Conservation (phyloP, 2,888 invertebrate species). For the Trissolcus japonicus region DNA sequence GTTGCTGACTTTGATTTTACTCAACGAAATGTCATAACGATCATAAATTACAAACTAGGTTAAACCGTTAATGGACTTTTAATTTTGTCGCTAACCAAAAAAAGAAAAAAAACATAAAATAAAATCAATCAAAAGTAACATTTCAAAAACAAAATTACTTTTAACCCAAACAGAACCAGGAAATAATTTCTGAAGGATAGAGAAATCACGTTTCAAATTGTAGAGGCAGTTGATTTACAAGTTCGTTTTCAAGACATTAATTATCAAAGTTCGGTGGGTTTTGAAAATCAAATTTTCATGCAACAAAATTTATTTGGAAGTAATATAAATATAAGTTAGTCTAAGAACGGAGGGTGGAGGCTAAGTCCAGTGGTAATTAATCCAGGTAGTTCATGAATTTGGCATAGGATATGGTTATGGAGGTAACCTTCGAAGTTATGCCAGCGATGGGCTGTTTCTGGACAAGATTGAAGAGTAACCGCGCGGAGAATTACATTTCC, state of each 20-base stretch:
- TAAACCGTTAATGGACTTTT: conserved; percentile 35
- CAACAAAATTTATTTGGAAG: conserved; percentile 31
- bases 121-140: background rate
- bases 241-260: background rate
- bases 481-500: conserved; percentile 70
- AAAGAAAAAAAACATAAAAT: background rate
- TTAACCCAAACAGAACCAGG: too few relatives aligned
- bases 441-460: conserved; percentile 65
- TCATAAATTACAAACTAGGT: conserved; percentile 48
- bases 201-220: too few relatives aligned
- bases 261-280: background rate
- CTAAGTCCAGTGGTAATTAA: conserved; percentile 58
- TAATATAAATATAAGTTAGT: conserved; percentile 44
- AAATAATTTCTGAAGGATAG: too few relatives aligned
- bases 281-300: too few relatives aligned
- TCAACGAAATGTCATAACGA: conserved; percentile 32
- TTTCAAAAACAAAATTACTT: background rate
- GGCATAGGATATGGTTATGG: conserved; percentile 64
- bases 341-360: conserved; percentile 32
- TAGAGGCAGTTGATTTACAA: too few relatives aligned
- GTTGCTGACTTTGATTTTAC: conserved; percentile 54
- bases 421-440: conserved; percentile 67
- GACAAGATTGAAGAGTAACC: conserved; percentile 69
- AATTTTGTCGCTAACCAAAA: conserved; percentile 11
- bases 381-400: conserved; percentile 65